Percentiles rank a stretch among this genome's conserved stretches.
phyloP scores from a whole-genome alignment of 1,140 invertebrate species.

The Trichonephila clavipes region DNA sequence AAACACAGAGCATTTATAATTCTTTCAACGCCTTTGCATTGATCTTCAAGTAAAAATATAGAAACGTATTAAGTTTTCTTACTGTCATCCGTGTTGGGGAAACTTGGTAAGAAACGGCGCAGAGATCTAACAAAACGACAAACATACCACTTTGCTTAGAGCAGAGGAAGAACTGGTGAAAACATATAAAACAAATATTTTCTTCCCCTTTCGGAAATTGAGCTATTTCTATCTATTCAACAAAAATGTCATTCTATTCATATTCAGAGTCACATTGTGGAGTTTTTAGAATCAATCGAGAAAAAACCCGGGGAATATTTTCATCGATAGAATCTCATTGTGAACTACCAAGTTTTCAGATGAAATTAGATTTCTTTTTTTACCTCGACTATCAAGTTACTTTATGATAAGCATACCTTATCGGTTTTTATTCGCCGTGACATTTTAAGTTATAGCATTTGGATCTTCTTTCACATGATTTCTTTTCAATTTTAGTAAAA shows the following conservation, averaged over 20 bases:
- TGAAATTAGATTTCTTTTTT: not conserved
- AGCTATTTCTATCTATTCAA: not conserved
- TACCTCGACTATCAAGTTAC: not conserved
- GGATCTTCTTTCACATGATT: no score
- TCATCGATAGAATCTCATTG: not conserved
- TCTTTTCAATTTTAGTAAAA: no score
- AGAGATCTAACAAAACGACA: not conserved
- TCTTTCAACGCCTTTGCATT: not conserved
- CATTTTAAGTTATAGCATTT: not conserved
- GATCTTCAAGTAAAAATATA: not conserved
- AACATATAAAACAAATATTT: not conserved
- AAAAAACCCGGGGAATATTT: not conserved
- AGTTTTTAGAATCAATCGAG: constrained; percentile 13
- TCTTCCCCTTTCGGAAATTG: not conserved
- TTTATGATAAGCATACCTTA: not conserved
- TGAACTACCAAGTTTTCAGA: not conserved
- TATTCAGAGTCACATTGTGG: not conserved
- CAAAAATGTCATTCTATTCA: constrained; percentile 12
- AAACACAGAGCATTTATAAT: not conserved
- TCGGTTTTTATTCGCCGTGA: not conserved
- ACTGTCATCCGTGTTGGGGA: not conserved
- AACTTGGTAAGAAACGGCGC: not conserved
- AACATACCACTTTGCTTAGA: not conserved
- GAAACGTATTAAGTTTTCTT: not conserved
- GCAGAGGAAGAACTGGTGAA: not conserved